Percentiles rank a stretch among this genome's conserved stretches.
These are phyloP conservation scores for Emys orbicularis DNA, from an alignment of 2,797 vertebrate genomes.

Conservation along the genomic window DNA sequence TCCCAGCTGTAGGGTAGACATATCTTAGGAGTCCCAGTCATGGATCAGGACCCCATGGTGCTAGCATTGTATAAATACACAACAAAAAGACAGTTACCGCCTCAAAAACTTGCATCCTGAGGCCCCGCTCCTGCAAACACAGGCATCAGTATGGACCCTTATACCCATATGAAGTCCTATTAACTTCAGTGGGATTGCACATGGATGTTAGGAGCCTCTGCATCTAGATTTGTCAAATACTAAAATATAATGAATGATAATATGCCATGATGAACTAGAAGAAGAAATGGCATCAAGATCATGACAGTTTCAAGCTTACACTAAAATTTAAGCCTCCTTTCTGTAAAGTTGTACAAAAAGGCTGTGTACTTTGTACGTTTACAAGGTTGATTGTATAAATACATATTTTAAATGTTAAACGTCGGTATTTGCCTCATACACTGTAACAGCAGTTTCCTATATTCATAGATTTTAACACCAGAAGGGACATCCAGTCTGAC, in stretches of 20 bases:
- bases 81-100: not conserved
- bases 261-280: not conserved
- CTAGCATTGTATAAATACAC: not conserved
- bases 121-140: not conserved
- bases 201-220: not conserved
- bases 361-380: not conserved
- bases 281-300: not conserved
- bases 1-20: not conserved
- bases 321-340: not conserved
- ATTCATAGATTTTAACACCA: not conserved
- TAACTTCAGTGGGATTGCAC: not conserved
- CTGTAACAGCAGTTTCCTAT: not conserved
- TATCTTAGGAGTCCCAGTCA: not conserved
- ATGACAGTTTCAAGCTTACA: not conserved
- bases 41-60: not conserved
- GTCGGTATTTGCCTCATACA: not conserved
- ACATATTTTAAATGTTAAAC: not conserved
- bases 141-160: not conserved
- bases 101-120: not conserved
- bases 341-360: not conserved
- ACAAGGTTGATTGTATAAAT: not conserved
- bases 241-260: not conserved
- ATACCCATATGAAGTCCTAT: not conserved
- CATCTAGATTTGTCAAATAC: not conserved
- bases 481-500: fast-evolving